A percentile compares a stretch with the other conserved stretches of the same genome.
phyloP scores from a whole-genome alignment of 2,797 vertebrate species.

The Cuculus canorus region DNA sequence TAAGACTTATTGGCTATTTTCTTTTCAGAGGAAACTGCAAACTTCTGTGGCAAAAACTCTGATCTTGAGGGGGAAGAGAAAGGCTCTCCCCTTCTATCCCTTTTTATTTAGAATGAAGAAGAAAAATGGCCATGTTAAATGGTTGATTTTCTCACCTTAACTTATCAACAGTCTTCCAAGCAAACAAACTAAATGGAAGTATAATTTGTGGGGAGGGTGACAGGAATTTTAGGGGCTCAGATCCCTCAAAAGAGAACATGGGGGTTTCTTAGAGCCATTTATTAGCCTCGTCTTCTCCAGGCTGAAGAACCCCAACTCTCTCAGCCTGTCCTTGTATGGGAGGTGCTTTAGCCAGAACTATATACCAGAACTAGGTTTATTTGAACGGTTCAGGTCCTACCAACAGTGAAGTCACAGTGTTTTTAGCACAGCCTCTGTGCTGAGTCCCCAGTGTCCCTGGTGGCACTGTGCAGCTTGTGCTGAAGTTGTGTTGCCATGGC shows the following conservation, averaged over 20 bases:
- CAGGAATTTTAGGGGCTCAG: neutral
- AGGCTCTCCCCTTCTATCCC: neutral
- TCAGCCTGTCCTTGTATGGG: too few relatives aligned
- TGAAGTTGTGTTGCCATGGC: neutral
- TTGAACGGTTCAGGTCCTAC: too few relatives aligned
- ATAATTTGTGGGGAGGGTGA: neutral
- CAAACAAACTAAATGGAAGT: neutral
- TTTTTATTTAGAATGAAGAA: too few relatives aligned
- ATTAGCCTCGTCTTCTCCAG: too few relatives aligned
- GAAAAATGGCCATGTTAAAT: neutral
- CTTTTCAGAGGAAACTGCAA: neutral
- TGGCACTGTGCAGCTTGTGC: neutral
- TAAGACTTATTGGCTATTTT: neutral
- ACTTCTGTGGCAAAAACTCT: neutral
- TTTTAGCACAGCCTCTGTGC: neutral
- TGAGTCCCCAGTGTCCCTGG: neutral
- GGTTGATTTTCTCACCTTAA: neutral
- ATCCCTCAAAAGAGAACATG: neutral
- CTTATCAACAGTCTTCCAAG: neutral
- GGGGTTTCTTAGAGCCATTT: neutral
- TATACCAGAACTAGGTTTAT: too few relatives aligned
- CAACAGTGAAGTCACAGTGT: fast-evolving
- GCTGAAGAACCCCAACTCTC: too few relatives aligned
- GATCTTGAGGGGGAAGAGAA: neutral
- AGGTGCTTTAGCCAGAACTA: too few relatives aligned